Percentiles rank a stretch among this genome's conserved stretches.
phyloP scores from a whole-genome alignment of 2,888 invertebrate genomes.

The Ophraella communa region DNA sequence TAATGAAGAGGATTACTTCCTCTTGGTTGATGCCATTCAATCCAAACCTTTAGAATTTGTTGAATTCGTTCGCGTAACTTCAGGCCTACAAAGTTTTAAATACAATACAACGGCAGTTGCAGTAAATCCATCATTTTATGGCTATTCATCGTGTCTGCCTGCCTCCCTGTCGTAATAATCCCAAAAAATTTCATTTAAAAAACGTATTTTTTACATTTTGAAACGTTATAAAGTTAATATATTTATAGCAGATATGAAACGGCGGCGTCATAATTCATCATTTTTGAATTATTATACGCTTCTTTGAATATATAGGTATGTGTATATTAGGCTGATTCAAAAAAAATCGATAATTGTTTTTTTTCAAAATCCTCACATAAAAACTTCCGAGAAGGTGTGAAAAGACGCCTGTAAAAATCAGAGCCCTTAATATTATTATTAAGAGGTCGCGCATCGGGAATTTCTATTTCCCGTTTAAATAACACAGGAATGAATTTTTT shows the following conservation, averaged over 20 bases:
- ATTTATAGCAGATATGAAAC: neutral
- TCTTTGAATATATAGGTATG: too few relatives aligned
- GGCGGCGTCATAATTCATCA: neutral
- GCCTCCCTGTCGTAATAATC: neutral
- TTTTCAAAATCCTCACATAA: too few relatives aligned
- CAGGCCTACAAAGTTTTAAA: neutral
- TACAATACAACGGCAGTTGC: neutral
- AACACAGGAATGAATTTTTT: too few relatives aligned
- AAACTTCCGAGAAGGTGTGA: too few relatives aligned
- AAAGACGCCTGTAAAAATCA: too few relatives aligned
- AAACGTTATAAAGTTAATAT: neutral
- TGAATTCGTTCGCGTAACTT: neutral
- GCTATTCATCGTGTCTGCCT: neutral
- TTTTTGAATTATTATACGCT: neutral
- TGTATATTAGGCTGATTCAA: too few relatives aligned
- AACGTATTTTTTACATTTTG: slow-evolving; percentile 1
- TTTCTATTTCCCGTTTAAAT: too few relatives aligned
- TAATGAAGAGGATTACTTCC: too few relatives aligned
- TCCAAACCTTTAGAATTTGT: neutral
- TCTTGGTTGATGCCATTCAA: neutral
- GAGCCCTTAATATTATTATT: too few relatives aligned
- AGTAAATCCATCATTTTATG: neutral
- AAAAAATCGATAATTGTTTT: too few relatives aligned
- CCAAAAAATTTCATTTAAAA: slow-evolving; percentile 3
- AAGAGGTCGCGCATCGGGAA: too few relatives aligned